A percentile compares a stretch with the other conserved stretches of the same genome.
These are phyloP conservation scores for Irena cyanogastra DNA, from an alignment of 2,113 vertebrate genomes.

Conservation along the genomic window DNA sequence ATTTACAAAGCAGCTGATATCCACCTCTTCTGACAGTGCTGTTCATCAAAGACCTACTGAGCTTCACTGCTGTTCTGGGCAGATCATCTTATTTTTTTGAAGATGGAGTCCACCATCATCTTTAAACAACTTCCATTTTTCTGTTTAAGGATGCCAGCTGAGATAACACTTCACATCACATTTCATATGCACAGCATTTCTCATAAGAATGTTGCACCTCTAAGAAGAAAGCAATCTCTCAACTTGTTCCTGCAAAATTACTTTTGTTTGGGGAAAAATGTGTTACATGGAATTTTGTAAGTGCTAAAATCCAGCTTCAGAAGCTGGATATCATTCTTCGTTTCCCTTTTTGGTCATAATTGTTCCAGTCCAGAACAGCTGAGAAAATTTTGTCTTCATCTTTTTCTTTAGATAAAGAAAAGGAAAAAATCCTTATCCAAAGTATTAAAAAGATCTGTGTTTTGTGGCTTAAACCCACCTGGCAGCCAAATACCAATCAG, in stretches of 20 bases:
- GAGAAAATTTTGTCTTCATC: background rate
- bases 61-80: background rate
- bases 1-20: background rate
- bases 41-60: background rate
- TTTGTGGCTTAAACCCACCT: background rate
- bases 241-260: background rate
- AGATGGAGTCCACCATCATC: background rate
- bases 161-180: background rate
- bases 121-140: background rate
- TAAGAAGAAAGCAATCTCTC: background rate
- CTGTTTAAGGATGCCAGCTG: background rate
- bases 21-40: background rate
- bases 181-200: background rate
- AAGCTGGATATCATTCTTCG: background rate
- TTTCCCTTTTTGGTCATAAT: background rate
- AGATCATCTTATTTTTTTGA: background rate
- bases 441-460: background rate
- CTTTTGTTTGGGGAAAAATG: background rate
- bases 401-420: background rate
- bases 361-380: background rate
- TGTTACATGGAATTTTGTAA: background rate
- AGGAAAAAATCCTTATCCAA: background rate
- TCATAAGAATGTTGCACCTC: background rate
- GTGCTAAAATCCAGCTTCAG: background rate
- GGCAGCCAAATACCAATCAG: rapidly evolving